A percentile compares a stretch with the other conserved stretches of the same genome.
phyloP scores from a whole-genome alignment of 1,140 invertebrate species.

The Drosophila subobscura region DNA sequence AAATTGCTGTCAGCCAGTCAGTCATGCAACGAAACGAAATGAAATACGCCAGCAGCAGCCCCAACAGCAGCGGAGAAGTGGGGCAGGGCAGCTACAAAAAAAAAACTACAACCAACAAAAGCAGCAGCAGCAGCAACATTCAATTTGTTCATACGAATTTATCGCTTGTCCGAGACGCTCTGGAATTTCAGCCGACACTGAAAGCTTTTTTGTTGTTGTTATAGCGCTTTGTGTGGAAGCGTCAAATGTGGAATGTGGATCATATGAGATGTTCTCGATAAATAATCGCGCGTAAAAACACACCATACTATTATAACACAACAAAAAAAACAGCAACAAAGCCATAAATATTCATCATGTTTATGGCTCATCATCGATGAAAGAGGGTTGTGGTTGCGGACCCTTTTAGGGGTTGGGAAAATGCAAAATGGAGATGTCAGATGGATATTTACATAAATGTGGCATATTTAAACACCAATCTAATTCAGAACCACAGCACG shows the following conservation, averaged over 20 bases:
- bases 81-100: conserved; percentile 6
- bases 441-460: not conserved
- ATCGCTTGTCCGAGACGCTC: conserved; percentile 68
- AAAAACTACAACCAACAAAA: conserved; percentile 9
- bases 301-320: not conserved
- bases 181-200: conserved; percentile 51
- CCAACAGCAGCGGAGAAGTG: conserved; percentile 12
- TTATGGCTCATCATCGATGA: conserved; percentile 12
- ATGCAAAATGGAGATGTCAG: conserved; percentile 41
- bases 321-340: conserved; percentile 1
- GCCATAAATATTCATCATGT: conserved; percentile 14
- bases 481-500: not conserved
- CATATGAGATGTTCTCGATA: conserved; percentile 30
- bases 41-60: conserved; percentile 58
- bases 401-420: conserved; percentile 27
- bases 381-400: conserved; percentile 20
- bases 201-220: conserved; percentile 43
- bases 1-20: conserved; percentile 78
- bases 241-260: conserved; percentile 41
- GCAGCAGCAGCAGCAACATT: conserved; percentile 35
- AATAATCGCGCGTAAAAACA: conserved; percentile 3
- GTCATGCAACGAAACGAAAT: conserved; percentile 79
- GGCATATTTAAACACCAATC: not conserved
- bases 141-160: conserved; percentile 78
- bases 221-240: conserved; percentile 23